These are phyloP conservation scores for Cephus pulcher DNA, from an alignment of 2,888 invertebrate species.

Conservation along the genomic window DNA sequence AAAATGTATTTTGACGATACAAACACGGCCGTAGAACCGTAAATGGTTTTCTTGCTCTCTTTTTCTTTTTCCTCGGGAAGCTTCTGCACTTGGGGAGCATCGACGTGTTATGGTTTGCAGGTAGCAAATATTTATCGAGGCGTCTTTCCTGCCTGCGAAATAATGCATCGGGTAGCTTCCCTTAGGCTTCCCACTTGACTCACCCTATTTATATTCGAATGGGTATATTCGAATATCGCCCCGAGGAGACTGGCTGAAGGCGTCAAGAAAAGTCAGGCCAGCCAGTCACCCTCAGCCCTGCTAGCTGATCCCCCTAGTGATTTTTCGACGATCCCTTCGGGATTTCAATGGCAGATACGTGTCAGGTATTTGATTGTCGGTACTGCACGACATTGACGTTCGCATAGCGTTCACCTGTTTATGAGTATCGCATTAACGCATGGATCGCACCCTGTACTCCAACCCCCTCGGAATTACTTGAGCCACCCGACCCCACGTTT, in stretches of 20 bases:
- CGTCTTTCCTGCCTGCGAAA: constrained; percentile 42
- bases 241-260: background rate
- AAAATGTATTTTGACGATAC: background rate
- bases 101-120: constrained; percentile 37
- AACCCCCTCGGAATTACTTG: background rate
- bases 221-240: background rate
- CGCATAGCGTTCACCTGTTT: background rate
- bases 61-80: constrained; percentile 3
- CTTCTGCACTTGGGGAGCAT: background rate
- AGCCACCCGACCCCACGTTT: background rate
- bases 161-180: constrained; percentile 34
- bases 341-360: background rate
- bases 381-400: background rate
- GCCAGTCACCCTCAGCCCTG: background rate
- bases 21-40: background rate
- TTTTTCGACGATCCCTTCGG: background rate
- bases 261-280: background rate
- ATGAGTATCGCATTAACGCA: background rate
- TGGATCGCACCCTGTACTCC: background rate
- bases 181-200: constrained; percentile 5
- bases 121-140: constrained; percentile 43
- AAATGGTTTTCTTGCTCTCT: constrained; percentile 22
- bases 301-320: background rate
- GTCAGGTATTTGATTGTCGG: background rate
- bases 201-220: background rate